Conservation (phyloP, 2,797 vertebrate species). For the Pempheris klunzingeri region DNA sequence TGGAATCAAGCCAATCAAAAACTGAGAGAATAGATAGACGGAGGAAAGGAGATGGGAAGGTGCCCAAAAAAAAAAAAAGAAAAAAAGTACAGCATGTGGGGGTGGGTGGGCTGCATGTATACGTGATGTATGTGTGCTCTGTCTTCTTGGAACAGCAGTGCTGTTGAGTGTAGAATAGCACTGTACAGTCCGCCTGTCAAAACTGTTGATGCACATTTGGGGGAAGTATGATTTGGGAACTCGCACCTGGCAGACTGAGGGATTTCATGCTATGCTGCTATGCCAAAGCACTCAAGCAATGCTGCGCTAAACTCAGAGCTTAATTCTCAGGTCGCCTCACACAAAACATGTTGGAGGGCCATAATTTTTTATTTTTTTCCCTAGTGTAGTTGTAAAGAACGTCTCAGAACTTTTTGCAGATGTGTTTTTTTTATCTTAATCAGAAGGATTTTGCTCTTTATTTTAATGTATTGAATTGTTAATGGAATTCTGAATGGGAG, state of each 20-base stretch:
- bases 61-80: slow-evolving; percentile 45
- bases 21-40: slow-evolving; percentile 54
- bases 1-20: slow-evolving; percentile 86
- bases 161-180: slow-evolving; percentile 41
- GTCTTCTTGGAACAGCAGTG: slow-evolving; percentile 57
- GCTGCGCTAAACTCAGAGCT: slow-evolving; percentile 70
- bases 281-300: slow-evolving; percentile 73
- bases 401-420: slow-evolving; percentile 20
- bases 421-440: slow-evolving; percentile 18
- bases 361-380: slow-evolving; percentile 21
- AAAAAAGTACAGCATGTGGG: slow-evolving; percentile 19
- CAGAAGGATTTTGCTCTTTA: slow-evolving; percentile 6
- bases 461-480: slow-evolving; percentile 14
- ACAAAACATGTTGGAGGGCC: slow-evolving; percentile 61
- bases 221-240: slow-evolving; percentile 78
- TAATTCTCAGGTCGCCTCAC: slow-evolving; percentile 57
- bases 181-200: slow-evolving; percentile 71
- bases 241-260: slow-evolving; percentile 73
- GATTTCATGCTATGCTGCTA: slow-evolving; percentile 71
- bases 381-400: slow-evolving; percentile 32
- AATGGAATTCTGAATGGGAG: slow-evolving; percentile 17
- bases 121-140: slow-evolving; percentile 52
- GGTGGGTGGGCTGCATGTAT: slow-evolving; percentile 34
- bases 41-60: slow-evolving; percentile 60
- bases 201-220: slow-evolving; percentile 72